Evolutionary conservation across 2,797 vertebrate species (phyloP).

Genomic region (Propithecus deckenii): DNA sequence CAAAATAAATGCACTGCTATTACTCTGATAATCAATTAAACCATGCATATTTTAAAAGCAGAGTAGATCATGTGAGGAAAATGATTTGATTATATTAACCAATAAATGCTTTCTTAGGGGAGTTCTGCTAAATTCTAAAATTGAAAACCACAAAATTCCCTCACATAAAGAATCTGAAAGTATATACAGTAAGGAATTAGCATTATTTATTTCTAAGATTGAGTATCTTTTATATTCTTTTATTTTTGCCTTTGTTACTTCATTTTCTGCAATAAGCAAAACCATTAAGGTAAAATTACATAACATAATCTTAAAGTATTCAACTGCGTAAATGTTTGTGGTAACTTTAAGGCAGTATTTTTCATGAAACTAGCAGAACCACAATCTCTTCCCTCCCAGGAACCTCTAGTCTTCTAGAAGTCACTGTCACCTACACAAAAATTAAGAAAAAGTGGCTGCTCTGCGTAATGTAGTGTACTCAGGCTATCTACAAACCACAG

Average conservation of each 20-base stretch:
- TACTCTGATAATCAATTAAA: slow-evolving; percentile 54
- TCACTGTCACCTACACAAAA: background rate
- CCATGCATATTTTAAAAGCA: slow-evolving; percentile 24
- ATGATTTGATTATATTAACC: background rate
- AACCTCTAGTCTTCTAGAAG: background rate
- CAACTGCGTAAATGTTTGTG: background rate
- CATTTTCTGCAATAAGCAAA: background rate
- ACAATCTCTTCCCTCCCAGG: background rate
- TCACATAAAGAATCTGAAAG: slow-evolving; percentile 27
- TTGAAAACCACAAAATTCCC: background rate
- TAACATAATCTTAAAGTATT: background rate
- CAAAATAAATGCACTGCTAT: background rate
- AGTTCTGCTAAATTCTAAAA: slow-evolving; percentile 47
- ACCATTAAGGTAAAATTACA: slow-evolving; percentile 7
- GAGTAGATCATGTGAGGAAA: background rate
- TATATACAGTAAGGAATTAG: background rate
- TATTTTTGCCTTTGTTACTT: background rate
- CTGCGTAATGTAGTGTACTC: background rate
- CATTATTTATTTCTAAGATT: slow-evolving; percentile 8
- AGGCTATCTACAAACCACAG: background rate
- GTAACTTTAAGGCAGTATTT: background rate
- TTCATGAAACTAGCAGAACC: background rate
- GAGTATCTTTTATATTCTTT: background rate
- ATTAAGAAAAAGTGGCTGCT: background rate
- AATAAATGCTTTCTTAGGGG: slow-evolving; percentile 46